A percentile compares a stretch with the other conserved stretches of the same genome.
Evolutionary conservation across 2,888 invertebrate species (phyloP).

Genomic region (Patella caerulea): DNA sequence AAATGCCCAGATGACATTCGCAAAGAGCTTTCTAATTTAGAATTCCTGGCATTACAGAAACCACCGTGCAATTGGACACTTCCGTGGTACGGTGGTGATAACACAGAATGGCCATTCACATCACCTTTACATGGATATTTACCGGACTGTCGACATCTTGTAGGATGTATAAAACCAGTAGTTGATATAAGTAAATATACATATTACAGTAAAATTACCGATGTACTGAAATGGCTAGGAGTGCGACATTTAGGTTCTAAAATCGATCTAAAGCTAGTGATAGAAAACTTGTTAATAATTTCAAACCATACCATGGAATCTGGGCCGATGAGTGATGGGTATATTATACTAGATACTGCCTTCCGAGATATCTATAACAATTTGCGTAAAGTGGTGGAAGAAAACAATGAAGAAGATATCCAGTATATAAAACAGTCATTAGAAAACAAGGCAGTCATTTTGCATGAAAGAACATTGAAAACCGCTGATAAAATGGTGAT

Average conservation of each 20-base stretch:
- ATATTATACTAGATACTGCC: not conserved
- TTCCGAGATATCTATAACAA: not conserved
- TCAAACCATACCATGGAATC: not conserved
- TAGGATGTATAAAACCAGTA: not conserved
- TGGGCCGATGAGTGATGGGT: not conserved
- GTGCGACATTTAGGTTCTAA: not conserved
- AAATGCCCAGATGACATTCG: slow-evolving; percentile 7
- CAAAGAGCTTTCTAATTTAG: not conserved
- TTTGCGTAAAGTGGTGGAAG: not conserved
- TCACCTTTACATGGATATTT: not conserved
- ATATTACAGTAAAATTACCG: not conserved
- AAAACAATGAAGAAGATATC: too few species aligned
- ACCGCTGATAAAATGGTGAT: not conserved
- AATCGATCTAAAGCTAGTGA: not conserved
- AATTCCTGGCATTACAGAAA: slow-evolving; percentile 23
- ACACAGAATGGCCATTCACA: not conserved
- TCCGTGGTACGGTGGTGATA: not conserved
- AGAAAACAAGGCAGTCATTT: not conserved
- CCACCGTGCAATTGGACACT: not conserved
- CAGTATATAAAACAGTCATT: not conserved
- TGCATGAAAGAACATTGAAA: not conserved
- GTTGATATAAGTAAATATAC: not conserved
- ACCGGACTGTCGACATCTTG: not conserved
- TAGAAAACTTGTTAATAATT: slow-evolving; percentile 3
- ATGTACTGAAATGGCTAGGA: not conserved